Conservation (phyloP, 2,113 vertebrate genomes). For the Tringa solitaria region DNA sequence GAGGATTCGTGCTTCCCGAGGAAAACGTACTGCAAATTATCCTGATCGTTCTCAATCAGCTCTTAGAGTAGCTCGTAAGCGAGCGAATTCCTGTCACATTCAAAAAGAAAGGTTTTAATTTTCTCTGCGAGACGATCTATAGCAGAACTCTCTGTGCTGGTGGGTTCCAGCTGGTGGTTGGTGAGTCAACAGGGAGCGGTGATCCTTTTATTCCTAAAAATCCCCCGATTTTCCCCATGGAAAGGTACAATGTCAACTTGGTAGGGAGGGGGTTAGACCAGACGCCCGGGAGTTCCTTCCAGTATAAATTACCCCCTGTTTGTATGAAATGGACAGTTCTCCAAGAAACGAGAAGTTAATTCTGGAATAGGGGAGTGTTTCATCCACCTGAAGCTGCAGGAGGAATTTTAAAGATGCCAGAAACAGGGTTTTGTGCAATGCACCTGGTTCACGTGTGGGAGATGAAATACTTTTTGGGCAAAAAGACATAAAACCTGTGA, state of each 20-base stretch:
- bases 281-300: neutral
- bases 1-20: neutral
- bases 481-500: neutral
- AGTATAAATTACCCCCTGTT: rapidly evolving
- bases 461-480: neutral
- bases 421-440: neutral
- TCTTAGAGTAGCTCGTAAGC: neutral
- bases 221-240: neutral
- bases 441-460: rapidly evolving
- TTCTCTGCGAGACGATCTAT: neutral
- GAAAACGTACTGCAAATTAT: rapidly evolving
- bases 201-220: neutral
- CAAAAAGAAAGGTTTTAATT: neutral
- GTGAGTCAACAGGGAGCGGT: rapidly evolving
- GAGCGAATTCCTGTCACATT: neutral
- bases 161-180: neutral
- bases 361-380: neutral
- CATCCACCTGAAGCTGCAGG: neutral
- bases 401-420: no score
- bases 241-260: rapidly evolving
- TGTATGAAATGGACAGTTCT: neutral
- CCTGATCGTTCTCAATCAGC: rapidly evolving
- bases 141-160: neutral
- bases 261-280: neutral
- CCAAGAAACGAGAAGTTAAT: neutral